Base-by-base conservation (phyloP, 1,140 invertebrate species). In the Anastatus disparis region DNA sequence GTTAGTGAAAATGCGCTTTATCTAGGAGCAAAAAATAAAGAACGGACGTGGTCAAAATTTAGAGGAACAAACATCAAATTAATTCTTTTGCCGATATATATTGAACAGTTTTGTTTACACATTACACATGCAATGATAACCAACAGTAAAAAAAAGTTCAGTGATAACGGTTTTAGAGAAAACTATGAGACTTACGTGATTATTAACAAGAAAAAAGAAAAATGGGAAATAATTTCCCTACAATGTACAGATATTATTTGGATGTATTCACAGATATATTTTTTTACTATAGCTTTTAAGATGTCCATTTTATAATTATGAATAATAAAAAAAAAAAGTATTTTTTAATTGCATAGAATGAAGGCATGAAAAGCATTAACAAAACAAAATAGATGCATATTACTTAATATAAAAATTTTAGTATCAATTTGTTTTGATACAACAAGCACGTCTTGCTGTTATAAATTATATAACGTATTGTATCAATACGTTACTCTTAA, bases 401-500 rank as follows among this genome's bases (percentile, higher is more conserved):
- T 64, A 53, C 31, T 44, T 55, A 56, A 66, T 66, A 48, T 42
- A 56, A 52, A 55, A 55, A n/a, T n/a, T 58, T 24, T 40, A 63
- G 27, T 1, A 15, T 35, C 10, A 27, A 29, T 42, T 20, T 48
- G 24, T 58, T 48, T 46, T 58, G 17, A 67, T 35, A 26, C 35
- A 44, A 29, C 20, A 17, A 24, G 29, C 44, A 50, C 10, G n/a
- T 12, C 17, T 2, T 24, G 29, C n/a, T 27, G 12, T 22, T 52
- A n/a, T n/a, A 24, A 53, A 62, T 26, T 62, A 48, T 69, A 15
- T 7, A 72, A 72, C 73, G 77, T 73, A 78, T 78, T 76, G 77
- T 73, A 78, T 78, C 75, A 75, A 77, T 77, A 65, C 76, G 73
- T 69, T 71, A 64, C 42, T 66, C 20, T 59, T 68, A 65, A 72